Evolutionary conservation across 1,140 invertebrate genomes (phyloP).

Genomic region (Monochamus saltuarius): DNA sequence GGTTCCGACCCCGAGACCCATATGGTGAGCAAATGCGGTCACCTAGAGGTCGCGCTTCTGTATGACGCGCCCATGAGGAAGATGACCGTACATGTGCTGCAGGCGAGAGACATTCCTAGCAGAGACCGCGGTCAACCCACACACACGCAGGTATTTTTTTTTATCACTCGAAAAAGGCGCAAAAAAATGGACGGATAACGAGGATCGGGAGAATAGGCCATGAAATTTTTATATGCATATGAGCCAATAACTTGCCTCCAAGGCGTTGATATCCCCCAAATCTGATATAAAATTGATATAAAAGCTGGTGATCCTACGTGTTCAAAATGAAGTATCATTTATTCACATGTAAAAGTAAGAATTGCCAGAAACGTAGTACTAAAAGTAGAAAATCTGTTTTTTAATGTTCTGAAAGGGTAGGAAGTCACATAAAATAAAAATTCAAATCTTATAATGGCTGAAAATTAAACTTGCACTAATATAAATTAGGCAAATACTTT

Average conservation of each 20-base stretch:
- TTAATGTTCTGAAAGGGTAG: neutral
- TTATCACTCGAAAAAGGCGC: no score
- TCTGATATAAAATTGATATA: no score
- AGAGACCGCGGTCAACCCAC: conserved; percentile 72
- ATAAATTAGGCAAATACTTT: no score
- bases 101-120: conserved; percentile 78
- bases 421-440: neutral
- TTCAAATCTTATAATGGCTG: neutral
- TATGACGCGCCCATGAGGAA: conserved; percentile 86
- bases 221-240: no score
- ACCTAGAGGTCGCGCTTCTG: conserved; percentile 81
- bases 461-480: no score
- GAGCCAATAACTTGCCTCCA: no score
- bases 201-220: no score
- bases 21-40: conserved; percentile 62
- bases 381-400: no score
- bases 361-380: no score
- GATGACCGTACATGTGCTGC: conserved; percentile 87
- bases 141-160: conserved; percentile 68
- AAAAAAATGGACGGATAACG: no score
- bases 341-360: neutral
- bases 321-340: neutral
- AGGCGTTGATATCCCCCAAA: neutral
- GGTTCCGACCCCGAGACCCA: conserved; percentile 1
- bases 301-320: neutral